Conservation (phyloP, 2,797 vertebrate genomes). For the Calcarius lapponicus region DNA sequence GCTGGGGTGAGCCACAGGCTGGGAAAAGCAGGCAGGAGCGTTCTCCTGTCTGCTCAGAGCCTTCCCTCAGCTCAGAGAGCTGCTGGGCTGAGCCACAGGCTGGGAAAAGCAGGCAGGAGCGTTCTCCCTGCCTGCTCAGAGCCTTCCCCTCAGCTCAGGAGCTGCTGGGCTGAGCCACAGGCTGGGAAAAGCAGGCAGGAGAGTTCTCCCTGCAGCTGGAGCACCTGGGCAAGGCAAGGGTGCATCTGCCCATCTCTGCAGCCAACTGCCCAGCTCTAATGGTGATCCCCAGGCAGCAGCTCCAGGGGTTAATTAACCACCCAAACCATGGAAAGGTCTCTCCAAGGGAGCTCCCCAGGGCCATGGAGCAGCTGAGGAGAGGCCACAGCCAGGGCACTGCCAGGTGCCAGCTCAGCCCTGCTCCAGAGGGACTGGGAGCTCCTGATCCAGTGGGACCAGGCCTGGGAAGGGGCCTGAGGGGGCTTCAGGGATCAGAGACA, state of each 20-base stretch:
- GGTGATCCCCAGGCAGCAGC: neutral
- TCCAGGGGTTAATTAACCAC: neutral
- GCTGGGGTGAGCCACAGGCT: no score
- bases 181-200: no score
- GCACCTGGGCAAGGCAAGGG: no score
- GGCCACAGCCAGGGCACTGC: neutral
- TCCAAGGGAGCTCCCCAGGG: neutral
- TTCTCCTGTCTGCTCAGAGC: no score
- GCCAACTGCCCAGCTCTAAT: rapidly evolving
- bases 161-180: neutral
- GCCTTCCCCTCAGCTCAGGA: neutral
- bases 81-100: no score
- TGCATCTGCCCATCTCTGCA: rapidly evolving
- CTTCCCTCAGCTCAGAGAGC: neutral
- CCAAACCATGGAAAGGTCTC: rapidly evolving
- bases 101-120: no score
- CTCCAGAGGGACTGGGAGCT: neutral
- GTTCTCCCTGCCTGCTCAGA: no score
- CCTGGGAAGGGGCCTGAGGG: neutral
- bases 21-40: no score
- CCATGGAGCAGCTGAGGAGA: neutral
- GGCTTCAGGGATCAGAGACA: neutral
- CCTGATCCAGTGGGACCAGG: neutral
- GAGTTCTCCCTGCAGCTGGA: neutral
- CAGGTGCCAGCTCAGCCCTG: neutral